Percentiles rank a stretch among this genome's conserved stretches.
Conservation (phyloP, 2,113 vertebrate species). For the Tenebrosternarchus preto region DNA sequence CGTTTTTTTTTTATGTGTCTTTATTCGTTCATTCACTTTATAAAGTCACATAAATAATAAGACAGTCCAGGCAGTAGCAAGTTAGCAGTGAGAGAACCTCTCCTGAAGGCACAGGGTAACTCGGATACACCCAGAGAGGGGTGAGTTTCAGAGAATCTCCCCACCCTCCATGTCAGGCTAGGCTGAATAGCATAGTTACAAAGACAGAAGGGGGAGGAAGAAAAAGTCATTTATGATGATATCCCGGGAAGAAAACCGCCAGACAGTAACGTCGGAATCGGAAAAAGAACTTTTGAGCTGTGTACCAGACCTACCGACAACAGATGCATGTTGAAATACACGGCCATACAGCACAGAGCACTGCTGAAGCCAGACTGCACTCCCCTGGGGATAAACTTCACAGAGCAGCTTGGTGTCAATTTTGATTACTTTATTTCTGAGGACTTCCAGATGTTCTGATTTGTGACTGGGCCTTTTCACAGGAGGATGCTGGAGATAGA, state of each 20-base stretch:
- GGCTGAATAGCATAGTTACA: conserved; percentile 14
- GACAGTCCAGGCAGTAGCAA: conserved; percentile 35
- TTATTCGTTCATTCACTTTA: conserved; percentile 34
- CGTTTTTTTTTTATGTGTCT: conserved; percentile 44
- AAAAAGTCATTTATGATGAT: conserved; percentile 41
- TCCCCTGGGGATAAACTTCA: conserved; percentile 68
- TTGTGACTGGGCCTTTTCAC: conserved; percentile 52
- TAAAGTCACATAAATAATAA: conserved; percentile 39
- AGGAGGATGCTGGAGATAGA: conserved; percentile 39
- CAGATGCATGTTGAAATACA: conserved; percentile 64
- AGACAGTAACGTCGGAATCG: conserved; percentile 63
- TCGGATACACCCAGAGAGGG: conserved; percentile 28
- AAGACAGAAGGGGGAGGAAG: too few species aligned
- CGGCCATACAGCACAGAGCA: conserved; percentile 54
- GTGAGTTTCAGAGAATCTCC: conserved; percentile 15
- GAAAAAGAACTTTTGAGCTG: conserved; percentile 54
- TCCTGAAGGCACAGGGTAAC: conserved; percentile 26
- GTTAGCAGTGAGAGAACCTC: conserved; percentile 35
- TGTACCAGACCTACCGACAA: conserved; percentile 62
- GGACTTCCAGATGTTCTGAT: conserved; percentile 73
- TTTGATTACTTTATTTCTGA: conserved; percentile 74
- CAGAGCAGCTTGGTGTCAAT: conserved; percentile 65
- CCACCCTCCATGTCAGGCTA: conserved; percentile 24
- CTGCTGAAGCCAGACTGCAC: conserved; percentile 56
- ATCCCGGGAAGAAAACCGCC: conserved; percentile 55